Conservation (phyloP, 2,888 invertebrate genomes). For the Ochropleura plecta region DNA sequence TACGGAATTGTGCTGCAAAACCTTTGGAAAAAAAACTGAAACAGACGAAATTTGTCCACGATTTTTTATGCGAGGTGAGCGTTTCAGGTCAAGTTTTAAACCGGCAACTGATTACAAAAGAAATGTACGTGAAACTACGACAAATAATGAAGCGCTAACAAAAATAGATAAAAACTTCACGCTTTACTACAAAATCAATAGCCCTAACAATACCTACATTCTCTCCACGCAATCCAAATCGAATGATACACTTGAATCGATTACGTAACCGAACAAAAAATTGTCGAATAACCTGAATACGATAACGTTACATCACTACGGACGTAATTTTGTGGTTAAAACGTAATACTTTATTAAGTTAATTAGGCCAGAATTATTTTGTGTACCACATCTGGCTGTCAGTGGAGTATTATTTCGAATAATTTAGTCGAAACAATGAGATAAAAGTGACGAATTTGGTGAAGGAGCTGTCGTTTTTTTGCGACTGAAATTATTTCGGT, state of each 20-base stretch:
- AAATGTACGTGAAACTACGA: neutral
- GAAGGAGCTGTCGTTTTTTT: constrained; percentile 17
- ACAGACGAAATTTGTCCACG: neutral
- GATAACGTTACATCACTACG: constrained; percentile 52
- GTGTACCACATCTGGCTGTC: constrained; percentile 20
- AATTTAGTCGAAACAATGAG: constrained; percentile 44
- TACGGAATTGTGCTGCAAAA: neutral
- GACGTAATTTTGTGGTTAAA: constrained; percentile 53
- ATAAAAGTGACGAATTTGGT: constrained; percentile 22
- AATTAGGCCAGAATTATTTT: constrained; percentile 52
- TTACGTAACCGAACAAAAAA: constrained; percentile 48
- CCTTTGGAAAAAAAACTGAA: neutral
- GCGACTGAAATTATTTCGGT: constrained; percentile 25
- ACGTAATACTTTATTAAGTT: constrained; percentile 57
- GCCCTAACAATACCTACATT: constrained; percentile 40
- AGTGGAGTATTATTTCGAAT: constrained; percentile 33
- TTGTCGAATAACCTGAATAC: constrained; percentile 51
- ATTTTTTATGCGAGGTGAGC: neutral
- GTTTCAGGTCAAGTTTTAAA: neutral
- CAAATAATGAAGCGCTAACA: neutral
- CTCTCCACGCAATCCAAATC: constrained; percentile 35
- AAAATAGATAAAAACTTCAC: constrained; percentile 28
- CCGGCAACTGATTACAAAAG: neutral
- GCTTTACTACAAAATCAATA: constrained; percentile 6
- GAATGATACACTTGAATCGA: constrained; percentile 51